phyloP scores from a whole-genome alignment of 2,888 invertebrate species.

The Actias luna region DNA sequence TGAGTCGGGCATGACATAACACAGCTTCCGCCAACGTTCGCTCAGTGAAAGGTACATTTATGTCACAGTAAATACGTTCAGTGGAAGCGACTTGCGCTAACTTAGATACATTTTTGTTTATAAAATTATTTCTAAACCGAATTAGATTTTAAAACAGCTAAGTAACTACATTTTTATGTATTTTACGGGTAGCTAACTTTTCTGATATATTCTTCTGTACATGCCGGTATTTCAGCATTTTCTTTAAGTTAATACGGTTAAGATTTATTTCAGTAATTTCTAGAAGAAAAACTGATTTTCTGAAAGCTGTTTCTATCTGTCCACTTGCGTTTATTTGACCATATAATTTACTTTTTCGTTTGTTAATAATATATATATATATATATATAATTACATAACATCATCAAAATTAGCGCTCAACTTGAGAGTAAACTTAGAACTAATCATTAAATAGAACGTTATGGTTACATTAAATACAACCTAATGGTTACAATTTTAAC shows the following conservation, averaged over 20 bases:
- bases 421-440: background rate
- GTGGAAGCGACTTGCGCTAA: conserved; percentile 13
- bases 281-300: background rate
- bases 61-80: conserved; percentile 21
- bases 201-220: background rate
- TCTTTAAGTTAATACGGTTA: background rate
- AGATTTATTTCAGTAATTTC: background rate
- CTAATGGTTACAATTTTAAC: no score
- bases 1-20: conserved; percentile 69
- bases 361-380: background rate
- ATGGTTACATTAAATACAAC: background rate
- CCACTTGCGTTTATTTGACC: background rate
- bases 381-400: background rate
- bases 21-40: conserved; percentile 68
- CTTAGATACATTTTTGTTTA: conserved; percentile 17
- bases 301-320: background rate
- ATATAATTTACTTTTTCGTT: background rate
- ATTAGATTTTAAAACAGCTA: background rate
- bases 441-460: background rate
- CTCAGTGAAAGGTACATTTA: conserved; percentile 57
- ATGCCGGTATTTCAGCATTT: background rate
- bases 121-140: background rate
- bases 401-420: background rate
- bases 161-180: background rate
- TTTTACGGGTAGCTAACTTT: background rate